A percentile compares a stretch with the other conserved stretches of the same genome.
phyloP scores from a whole-genome alignment of 2,888 invertebrate species.

The Hirtodrosophila duncani region DNA sequence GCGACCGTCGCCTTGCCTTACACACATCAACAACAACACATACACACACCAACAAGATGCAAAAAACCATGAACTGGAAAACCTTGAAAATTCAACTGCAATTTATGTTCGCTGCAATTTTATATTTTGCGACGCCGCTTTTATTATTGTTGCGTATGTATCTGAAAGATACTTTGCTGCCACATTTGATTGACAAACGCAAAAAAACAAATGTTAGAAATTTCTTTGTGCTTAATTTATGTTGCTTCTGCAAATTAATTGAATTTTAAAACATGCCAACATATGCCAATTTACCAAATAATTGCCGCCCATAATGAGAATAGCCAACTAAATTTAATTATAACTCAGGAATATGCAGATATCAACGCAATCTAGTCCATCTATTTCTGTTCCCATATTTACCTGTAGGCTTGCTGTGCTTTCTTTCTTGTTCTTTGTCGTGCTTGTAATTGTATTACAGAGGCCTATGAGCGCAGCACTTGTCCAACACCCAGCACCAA shows the following conservation, averaged over 20 bases:
- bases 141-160: slow-evolving; percentile 36
- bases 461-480: slow-evolving; percentile 39
- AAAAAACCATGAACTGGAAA: slow-evolving; percentile 77
- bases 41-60: slow-evolving; percentile 18
- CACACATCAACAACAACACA: slow-evolving; percentile 16
- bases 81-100: slow-evolving; percentile 76
- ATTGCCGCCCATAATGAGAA: slow-evolving; percentile 51
- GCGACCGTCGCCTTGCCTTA: slow-evolving; percentile 47
- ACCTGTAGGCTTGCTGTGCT: slow-evolving; percentile 33
- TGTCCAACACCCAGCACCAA: background rate
- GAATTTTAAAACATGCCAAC: slow-evolving; percentile 51
- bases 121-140: slow-evolving; percentile 23
- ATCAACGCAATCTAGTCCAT: background rate
- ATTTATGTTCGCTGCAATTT: slow-evolving; percentile 60
- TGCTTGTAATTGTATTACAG: slow-evolving; percentile 61
- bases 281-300: slow-evolving; percentile 43
- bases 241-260: slow-evolving; percentile 45
- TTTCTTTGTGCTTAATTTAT: background rate
- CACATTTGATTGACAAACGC: no score
- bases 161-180: slow-evolving; percentile 30
- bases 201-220: no score
- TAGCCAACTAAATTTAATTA: slow-evolving; percentile 64
- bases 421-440: slow-evolving; percentile 34
- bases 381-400: slow-evolving; percentile 11
- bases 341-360: slow-evolving; percentile 12